phyloP scores from a whole-genome alignment of 2,888 invertebrate genomes.

The Hyposoter didymator region DNA sequence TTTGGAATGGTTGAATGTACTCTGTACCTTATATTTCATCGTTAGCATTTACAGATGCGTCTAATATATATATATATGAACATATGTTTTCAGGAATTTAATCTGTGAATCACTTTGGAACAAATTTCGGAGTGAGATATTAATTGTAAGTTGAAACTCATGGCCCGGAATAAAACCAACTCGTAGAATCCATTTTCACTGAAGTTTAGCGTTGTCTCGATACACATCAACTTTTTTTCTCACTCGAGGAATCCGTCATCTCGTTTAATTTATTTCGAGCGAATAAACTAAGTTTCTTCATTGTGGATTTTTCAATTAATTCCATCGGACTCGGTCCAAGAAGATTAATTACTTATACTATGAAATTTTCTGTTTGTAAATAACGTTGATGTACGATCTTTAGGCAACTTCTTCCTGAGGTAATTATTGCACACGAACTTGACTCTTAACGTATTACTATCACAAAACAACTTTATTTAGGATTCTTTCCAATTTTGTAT shows the following conservation, averaged over 20 bases:
- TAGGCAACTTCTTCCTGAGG: neutral
- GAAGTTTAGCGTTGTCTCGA: neutral
- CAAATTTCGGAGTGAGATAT: slow-evolving; percentile 1
- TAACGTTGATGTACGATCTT: neutral
- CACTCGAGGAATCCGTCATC: neutral
- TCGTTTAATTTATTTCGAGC: neutral
- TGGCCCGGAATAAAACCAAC: neutral
- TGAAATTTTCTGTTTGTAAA: neutral
- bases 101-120: slow-evolving; percentile 18
- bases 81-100: slow-evolving; percentile 17
- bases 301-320: neutral
- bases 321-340: neutral
- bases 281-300: slow-evolving; percentile 8
- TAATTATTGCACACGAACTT: neutral
- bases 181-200: slow-evolving; percentile 4
- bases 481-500: too few species aligned
- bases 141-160: slow-evolving; percentile 1
- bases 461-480: too few species aligned
- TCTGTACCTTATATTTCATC: slow-evolving; percentile 59
- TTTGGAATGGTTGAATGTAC: slow-evolving; percentile 58
- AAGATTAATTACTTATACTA: neutral
- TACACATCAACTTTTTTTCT: neutral
- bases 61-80: slow-evolving; percentile 45
- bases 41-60: slow-evolving; percentile 58
- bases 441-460: neutral